phyloP scores from a whole-genome alignment of 2,113 vertebrate species.

The Danio rerio region GRCz12tu NC_133179.1:15942501-15943000 shows the following conservation, averaged over 20 bases:
- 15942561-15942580: conserved; percentile 14
- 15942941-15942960: neutral
- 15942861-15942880: conserved; percentile 48
- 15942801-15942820: conserved; percentile 50
- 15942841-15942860: conserved; percentile 50
- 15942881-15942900: neutral
- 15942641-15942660: conserved; percentile 66
- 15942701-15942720: conserved; percentile 72
- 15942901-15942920: conserved; percentile 21
- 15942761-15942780: conserved; percentile 64
- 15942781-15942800: conserved; percentile 68
- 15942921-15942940: neutral
- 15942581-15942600: neutral
- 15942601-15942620: conserved; percentile 57
- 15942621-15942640: conserved; percentile 68
- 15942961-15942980: neutral
- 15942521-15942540: conserved; percentile 53
- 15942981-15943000: neutral
- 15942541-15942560: conserved; percentile 25
- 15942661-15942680: conserved; percentile 70
- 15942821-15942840: conserved; percentile 46
- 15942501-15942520: conserved; percentile 56
- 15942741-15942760: conserved; percentile 57
- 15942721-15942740: conserved; percentile 74
- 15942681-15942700: conserved; percentile 66